A percentile compares a stretch with the other conserved stretches of the same genome.
phyloP scores from a whole-genome alignment of 2,888 invertebrate genomes.

The Eugnorisma glareosa region DNA sequence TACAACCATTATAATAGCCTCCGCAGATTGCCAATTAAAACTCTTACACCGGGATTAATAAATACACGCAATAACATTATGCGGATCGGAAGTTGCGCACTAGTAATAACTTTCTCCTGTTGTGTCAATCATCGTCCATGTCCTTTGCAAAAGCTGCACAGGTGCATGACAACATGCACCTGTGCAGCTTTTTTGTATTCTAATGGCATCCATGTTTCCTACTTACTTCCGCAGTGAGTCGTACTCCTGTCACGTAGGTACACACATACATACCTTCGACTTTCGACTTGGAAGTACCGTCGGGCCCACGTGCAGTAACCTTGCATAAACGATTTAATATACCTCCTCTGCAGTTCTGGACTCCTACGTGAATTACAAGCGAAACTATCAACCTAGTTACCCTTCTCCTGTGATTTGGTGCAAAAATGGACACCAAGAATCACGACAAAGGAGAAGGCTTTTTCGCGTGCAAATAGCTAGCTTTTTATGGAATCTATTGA shows the following conservation, averaged over 20 bases:
- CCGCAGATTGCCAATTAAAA: neutral
- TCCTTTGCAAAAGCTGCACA: too few relatives aligned
- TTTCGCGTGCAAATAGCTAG: neutral
- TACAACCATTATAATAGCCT: neutral
- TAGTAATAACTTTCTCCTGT: conserved; percentile 23
- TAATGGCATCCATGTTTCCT: neutral
- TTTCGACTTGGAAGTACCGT: neutral
- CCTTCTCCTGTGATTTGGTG: neutral
- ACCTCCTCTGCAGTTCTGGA: neutral
- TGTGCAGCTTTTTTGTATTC: conserved; percentile 39
- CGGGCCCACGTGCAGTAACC: neutral
- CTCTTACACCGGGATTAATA: neutral
- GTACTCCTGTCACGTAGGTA: conserved; percentile 22
- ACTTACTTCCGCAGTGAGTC: conserved; percentile 10
- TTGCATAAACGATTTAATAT: neutral
- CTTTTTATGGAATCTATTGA: too few relatives aligned
- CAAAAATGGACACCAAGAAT: neutral
- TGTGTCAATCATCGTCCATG: conserved; percentile 28
- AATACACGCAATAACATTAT: neutral
- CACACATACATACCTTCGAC: neutral
- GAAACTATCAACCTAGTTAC: neutral
- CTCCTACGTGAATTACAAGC: neutral
- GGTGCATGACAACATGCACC: too few relatives aligned
- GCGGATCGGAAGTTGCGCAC: conserved; percentile 4
- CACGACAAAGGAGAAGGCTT: neutral